Evolutionary conservation across 2,113 vertebrate genomes (phyloP).

Genomic region (Recurvirostra avosetta): DNA sequence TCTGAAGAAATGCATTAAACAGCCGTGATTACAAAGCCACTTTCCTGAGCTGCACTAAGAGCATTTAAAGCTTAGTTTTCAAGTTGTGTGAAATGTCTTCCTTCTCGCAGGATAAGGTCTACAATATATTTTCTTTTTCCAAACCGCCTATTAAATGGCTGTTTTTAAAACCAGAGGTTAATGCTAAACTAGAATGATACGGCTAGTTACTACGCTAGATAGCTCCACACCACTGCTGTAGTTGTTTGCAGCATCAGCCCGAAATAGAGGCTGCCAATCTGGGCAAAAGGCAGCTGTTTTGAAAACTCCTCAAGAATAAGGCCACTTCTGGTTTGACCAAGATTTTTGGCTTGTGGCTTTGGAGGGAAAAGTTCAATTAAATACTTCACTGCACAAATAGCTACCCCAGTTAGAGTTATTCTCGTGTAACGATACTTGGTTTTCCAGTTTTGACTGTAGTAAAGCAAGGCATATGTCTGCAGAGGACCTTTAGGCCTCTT

Average conservation of each 20-base stretch:
- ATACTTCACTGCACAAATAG: not conserved
- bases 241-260: not conserved
- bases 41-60: not conserved
- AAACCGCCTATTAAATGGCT: not conserved
- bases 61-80: not conserved
- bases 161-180: not conserved
- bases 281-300: not conserved
- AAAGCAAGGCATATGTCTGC: not conserved
- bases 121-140: not conserved
- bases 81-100: not conserved
- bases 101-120: not conserved
- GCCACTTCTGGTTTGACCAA: not conserved
- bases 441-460: not conserved
- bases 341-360: not conserved
- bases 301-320: not conserved
- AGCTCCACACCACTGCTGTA: not conserved
- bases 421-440: not conserved
- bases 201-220: not conserved
- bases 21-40: not conserved
- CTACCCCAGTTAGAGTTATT: not conserved
- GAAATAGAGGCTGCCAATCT: not conserved
- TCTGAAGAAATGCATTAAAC: not conserved
- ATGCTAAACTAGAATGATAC: not conserved
- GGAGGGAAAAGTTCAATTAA: not conserved
- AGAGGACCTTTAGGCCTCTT: not conserved